These are phyloP conservation scores for Dermatemys mawii DNA, from an alignment of 2,113 vertebrate species.

Conservation along the genomic window DNA sequence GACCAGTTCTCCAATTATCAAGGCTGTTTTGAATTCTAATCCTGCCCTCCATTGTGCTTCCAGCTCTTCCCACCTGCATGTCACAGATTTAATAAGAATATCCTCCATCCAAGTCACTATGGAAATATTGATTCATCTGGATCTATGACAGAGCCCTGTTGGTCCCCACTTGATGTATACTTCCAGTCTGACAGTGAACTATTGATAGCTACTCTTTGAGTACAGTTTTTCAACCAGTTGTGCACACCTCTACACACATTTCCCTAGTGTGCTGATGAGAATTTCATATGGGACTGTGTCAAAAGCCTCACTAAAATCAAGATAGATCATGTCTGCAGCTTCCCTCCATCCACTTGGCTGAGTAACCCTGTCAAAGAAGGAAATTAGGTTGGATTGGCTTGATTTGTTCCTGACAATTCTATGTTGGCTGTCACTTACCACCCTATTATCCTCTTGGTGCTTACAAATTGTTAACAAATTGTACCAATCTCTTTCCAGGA, in stretches of 20 bases:
- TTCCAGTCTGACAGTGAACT: neutral
- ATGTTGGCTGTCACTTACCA: neutral
- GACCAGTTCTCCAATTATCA: neutral
- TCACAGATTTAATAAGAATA: neutral
- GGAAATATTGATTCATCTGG: neutral
- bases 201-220: neutral
- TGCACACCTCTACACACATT: neutral
- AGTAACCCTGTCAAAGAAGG: neutral
- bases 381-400: neutral
- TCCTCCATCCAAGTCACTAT: neutral
- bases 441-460: neutral
- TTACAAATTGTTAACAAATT: neutral
- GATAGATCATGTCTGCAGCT: neutral
- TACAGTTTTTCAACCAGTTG: neutral
- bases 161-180: neutral
- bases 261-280: neutral
- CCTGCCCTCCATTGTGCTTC: neutral
- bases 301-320: neutral
- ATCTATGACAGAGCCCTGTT: neutral
- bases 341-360: neutral
- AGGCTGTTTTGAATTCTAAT: neutral
- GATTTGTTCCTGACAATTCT: neutral
- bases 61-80: neutral
- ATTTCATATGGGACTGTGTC: neutral
- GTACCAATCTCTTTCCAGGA: neutral